Evolutionary conservation across 1,140 invertebrate genomes (phyloP).

Genomic region (Drosophila kepulauana): DNA sequence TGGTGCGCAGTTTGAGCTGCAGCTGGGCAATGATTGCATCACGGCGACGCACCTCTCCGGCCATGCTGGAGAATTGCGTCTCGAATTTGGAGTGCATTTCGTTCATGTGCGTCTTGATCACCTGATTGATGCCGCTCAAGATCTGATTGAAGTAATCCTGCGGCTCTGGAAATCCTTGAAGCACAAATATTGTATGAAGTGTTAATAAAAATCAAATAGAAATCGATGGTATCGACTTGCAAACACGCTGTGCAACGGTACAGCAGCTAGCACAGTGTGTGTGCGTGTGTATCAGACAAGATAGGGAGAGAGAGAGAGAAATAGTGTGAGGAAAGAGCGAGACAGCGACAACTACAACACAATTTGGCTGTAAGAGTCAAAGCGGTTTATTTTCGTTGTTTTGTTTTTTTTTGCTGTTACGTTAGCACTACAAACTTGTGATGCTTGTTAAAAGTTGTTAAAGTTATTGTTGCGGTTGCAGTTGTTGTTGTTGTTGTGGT

Average conservation of each 20-base stretch:
- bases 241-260: conserved; percentile 25
- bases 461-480: conserved; percentile 3
- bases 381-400: conserved; percentile 11
- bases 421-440: background rate
- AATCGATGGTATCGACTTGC: too few species aligned
- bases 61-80: conserved; percentile 89
- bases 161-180: conserved; percentile 86
- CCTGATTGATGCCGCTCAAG: conserved; percentile 90
- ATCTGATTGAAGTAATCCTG: conserved; percentile 92
- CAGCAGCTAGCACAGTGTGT: conserved; percentile 20
- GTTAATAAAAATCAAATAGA: conserved; percentile 9
- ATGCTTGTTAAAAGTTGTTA: background rate
- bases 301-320: background rate
- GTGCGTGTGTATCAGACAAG: background rate
- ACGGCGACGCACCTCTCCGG: conserved; percentile 90
- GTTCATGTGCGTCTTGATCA: conserved; percentile 90
- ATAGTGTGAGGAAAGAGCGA: background rate
- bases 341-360: conserved; percentile 52
- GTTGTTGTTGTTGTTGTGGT: conserved; percentile 10
- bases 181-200: conserved; percentile 18
- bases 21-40: conserved; percentile 92
- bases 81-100: conserved; percentile 89
- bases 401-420: conserved; percentile 24
- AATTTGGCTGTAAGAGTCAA: conserved; percentile 36
- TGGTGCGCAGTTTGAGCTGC: conserved; percentile 85